Conservation (phyloP, 2,888 invertebrate genomes). For the Andrena bucephala region DNA sequence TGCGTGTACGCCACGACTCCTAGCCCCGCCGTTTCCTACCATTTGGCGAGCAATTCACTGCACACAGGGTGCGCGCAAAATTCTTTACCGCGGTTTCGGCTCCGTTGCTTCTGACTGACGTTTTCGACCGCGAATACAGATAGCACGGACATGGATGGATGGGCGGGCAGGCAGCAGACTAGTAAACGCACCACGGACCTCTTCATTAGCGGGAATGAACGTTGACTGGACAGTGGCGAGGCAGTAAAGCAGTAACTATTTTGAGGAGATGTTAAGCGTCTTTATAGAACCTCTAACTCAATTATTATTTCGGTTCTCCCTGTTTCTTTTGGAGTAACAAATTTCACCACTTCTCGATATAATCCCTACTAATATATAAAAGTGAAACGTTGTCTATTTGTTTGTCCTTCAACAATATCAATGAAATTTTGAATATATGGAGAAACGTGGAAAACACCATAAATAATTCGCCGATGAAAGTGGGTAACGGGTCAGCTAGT, state of each 20-base stretch:
- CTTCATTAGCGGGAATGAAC: constrained; percentile 44
- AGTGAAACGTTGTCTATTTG: neutral
- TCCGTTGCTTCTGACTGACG: neutral
- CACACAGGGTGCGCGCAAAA: neutral
- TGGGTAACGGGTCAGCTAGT: no score
- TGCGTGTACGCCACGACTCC: neutral
- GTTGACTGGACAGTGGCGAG: neutral
- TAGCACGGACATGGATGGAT: constrained; percentile 38
- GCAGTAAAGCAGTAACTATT: constrained; percentile 35
- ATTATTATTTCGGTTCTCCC: neutral
- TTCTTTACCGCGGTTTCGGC: constrained; percentile 42
- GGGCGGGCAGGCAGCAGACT: constrained; percentile 11
- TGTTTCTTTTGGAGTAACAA: neutral
- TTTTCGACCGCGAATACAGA: constrained; percentile 12
- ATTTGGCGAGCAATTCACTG: constrained; percentile 1
- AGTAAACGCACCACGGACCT: constrained; percentile 11
- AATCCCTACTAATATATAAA: neutral
- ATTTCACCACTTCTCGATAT: neutral
- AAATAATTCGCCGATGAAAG: no score
- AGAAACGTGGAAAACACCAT: no score
- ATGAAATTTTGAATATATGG: no score
- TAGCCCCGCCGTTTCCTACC: neutral
- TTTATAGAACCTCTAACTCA: neutral
- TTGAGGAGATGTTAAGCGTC: neutral
- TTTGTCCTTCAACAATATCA: neutral